Percentiles rank a stretch among this genome's conserved stretches.
Evolutionary conservation across 2,888 invertebrate species (phyloP).

Genomic region (Sinotaia quadrata): DNA sequence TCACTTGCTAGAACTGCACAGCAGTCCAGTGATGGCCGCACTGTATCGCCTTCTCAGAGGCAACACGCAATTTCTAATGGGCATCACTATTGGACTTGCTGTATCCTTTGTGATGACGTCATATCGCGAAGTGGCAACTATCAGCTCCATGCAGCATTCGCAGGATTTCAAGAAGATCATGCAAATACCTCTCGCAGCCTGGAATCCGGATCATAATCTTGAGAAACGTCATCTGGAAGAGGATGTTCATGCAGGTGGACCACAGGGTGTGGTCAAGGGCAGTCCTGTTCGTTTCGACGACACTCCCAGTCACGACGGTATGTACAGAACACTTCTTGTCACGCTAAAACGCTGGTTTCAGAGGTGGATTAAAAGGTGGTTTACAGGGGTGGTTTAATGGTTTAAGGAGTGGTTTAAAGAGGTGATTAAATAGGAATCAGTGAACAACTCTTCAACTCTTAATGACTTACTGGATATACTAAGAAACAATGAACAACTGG

Average conservation of each 20-base stretch:
- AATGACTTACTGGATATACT: no score
- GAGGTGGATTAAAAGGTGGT: no score
- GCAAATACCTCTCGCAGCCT: neutral
- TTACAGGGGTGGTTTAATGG: no score
- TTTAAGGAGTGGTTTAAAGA: no score
- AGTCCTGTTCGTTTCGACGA: neutral
- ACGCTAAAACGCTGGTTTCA: no score
- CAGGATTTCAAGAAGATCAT: neutral
- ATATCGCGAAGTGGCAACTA: neutral
- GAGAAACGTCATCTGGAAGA: neutral
- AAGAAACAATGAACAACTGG: no score
- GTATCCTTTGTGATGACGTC: slow-evolving; percentile 16
- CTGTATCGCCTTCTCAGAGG: neutral
- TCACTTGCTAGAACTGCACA: no score
- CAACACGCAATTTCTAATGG: slow-evolving; percentile 9
- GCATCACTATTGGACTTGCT: slow-evolving; percentile 2
- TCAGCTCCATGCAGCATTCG: neutral
- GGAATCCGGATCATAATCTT: neutral
- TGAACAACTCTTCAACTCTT: no score
- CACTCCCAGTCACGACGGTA: neutral
- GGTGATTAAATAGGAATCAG: no score
- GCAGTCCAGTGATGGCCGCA: no score
- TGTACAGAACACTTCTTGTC: no score
- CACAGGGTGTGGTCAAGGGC: neutral
- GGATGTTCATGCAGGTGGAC: neutral